These are phyloP conservation scores for Hydrotaea cyrtoneurina DNA, from an alignment of 2,888 invertebrate species.

Conservation along the genomic window DNA sequence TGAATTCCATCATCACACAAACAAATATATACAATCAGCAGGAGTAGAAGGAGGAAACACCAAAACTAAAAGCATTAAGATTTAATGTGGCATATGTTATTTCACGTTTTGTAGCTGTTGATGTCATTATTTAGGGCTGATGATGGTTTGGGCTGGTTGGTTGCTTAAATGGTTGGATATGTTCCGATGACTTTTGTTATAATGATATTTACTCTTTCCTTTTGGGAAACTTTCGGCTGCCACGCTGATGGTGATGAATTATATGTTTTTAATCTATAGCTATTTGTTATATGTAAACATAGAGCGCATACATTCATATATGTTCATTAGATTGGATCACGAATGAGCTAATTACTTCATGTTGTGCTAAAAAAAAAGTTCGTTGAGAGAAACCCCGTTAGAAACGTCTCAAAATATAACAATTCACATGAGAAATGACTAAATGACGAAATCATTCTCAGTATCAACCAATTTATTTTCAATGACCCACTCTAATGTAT, in stretches of 20 bases:
- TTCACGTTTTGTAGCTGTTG: conserved; percentile 31
- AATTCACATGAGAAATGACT: too few relatives aligned
- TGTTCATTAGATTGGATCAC: background rate
- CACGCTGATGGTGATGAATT: conserved; percentile 55
- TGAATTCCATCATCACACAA: conserved; percentile 12
- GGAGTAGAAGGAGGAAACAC: background rate
- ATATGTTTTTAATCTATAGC: conserved; percentile 49
- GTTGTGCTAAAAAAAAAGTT: too few relatives aligned
- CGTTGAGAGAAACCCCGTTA: too few relatives aligned
- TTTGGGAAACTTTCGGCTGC: conserved; percentile 7
- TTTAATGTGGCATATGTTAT: conserved; percentile 63
- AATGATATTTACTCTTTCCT: conserved; percentile 34
- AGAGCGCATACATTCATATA: conserved; percentile 1
- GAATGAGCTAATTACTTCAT: too few relatives aligned
- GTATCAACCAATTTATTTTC: too few relatives aligned
- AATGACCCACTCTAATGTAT: too few relatives aligned
- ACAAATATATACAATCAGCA: background rate
- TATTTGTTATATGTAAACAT: conserved; percentile 34
- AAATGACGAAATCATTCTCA: too few relatives aligned
- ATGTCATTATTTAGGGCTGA: conserved; percentile 36
- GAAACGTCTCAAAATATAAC: too few relatives aligned
- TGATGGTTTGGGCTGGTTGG: background rate
- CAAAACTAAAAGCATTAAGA: conserved; percentile 48
- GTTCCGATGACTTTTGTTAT: conserved; percentile 39
- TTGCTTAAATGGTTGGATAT: background rate